Conservation (phyloP, 2,888 invertebrate genomes). For the Brassicogethes aeneus region DNA sequence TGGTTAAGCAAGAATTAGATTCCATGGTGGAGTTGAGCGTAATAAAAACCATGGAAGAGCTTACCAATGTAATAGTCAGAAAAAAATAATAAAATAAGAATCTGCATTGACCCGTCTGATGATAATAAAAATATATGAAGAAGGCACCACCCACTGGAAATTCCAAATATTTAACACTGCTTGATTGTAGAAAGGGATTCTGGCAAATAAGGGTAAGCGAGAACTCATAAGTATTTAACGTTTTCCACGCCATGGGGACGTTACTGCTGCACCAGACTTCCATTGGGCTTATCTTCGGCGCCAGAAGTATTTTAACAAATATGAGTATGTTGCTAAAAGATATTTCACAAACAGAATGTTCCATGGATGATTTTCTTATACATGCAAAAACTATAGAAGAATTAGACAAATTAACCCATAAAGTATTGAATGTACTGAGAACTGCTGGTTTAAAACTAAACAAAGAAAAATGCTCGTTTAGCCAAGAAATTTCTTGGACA, state of each 20-base stretch:
- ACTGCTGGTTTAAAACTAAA: conserved; percentile 18
- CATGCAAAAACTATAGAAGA: conserved; percentile 17
- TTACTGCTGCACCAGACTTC: conserved; percentile 8
- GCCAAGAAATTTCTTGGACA: conserved; percentile 8
- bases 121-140: conserved; percentile 7
- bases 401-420: background rate
- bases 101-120: no score
- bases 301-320: background rate
- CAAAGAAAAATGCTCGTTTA: conserved; percentile 20
- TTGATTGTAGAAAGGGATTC: conserved; percentile 7
- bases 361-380: conserved; percentile 17
- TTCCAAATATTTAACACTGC: conserved; percentile 3
- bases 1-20: no score
- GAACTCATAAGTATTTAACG: conserved; percentile 7
- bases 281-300: conserved; percentile 13
- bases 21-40: no score
- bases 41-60: no score
- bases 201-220: conserved; percentile 7
- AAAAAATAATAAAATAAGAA: background rate
- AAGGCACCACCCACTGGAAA: conserved; percentile 7
- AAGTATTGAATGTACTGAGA: background rate
- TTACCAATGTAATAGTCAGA: background rate
- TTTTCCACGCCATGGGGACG: no score
- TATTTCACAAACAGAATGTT: background rate
- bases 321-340: background rate